These are phyloP conservation scores for Mastomys natalensis DNA, from an alignment of 2,113 vertebrate species.

Conservation along the genomic window DNA sequence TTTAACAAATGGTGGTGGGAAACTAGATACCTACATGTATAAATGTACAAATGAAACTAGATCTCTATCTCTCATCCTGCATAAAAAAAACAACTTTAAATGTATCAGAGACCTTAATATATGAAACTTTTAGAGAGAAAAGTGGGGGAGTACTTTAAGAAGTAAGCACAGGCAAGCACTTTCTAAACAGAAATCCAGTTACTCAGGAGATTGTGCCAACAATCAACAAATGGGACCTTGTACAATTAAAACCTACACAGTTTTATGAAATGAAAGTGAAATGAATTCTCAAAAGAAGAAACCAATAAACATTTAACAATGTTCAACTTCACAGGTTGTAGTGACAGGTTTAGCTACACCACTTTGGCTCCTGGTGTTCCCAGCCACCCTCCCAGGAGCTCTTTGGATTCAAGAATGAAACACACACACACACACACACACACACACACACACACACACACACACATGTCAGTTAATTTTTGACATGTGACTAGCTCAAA, in stretches of 20 bases:
- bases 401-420: too few relatives aligned
- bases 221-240: too few relatives aligned
- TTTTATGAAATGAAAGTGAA: not conserved
- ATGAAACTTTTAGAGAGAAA: not conserved
- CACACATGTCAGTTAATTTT: too few relatives aligned
- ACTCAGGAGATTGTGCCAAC: not conserved
- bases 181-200: not conserved
- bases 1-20: not conserved
- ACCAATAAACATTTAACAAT: not conserved
- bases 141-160: not conserved
- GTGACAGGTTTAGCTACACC: too few relatives aligned
- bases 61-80: not conserved
- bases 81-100: not conserved
- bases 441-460: not conserved
- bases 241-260: not conserved
- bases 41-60: not conserved
- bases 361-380: too few relatives aligned
- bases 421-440: too few relatives aligned
- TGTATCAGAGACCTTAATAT: not conserved
- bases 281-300: not conserved
- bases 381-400: too few relatives aligned
- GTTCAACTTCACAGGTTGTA: too few relatives aligned
- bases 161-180: not conserved
- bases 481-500: too few relatives aligned
- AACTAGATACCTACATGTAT: not conserved